phyloP scores from a whole-genome alignment of 2,113 vertebrate genomes.

The Pollimyrus isidori region DNA sequence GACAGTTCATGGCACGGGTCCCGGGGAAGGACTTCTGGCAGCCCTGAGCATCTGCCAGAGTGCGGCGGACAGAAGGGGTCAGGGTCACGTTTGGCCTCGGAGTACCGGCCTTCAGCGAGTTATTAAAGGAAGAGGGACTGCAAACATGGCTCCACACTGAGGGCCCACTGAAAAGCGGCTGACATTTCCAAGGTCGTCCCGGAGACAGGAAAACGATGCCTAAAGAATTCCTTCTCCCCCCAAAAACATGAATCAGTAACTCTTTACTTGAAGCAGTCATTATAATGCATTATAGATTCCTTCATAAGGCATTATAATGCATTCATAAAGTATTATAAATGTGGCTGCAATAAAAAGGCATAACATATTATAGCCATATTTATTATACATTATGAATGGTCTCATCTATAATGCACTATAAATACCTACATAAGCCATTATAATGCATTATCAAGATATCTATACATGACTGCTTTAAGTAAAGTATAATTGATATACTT shows the following conservation, averaged over 20 bases:
- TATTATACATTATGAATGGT: no score
- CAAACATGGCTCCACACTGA: neutral
- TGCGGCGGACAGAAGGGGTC: neutral
- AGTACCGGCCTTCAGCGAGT: neutral
- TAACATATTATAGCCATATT: no score
- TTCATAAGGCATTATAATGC: no score
- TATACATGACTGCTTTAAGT: no score
- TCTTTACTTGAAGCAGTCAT: no score
- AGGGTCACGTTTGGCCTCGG: neutral
- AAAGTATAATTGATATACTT: neutral
- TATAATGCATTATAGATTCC: no score
- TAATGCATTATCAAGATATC: no score
- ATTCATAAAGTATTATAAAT: no score
- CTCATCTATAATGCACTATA: no score
- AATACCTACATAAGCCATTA: no score
- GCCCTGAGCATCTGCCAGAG: slow-evolving; percentile 3
- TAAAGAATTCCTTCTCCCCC: neutral
- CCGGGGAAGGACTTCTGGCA: slow-evolving; percentile 42
- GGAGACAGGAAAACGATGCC: neutral
- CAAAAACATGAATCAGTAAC: neutral
- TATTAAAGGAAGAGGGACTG: neutral
- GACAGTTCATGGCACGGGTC: slow-evolving; percentile 45
- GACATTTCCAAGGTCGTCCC: neutral
- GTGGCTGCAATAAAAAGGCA: no score
- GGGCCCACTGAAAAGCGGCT: neutral